A percentile compares a stretch with the other conserved stretches of the same genome.
Conservation (phyloP, 1,140 invertebrate species). For the Drosophila cardini region DNA sequence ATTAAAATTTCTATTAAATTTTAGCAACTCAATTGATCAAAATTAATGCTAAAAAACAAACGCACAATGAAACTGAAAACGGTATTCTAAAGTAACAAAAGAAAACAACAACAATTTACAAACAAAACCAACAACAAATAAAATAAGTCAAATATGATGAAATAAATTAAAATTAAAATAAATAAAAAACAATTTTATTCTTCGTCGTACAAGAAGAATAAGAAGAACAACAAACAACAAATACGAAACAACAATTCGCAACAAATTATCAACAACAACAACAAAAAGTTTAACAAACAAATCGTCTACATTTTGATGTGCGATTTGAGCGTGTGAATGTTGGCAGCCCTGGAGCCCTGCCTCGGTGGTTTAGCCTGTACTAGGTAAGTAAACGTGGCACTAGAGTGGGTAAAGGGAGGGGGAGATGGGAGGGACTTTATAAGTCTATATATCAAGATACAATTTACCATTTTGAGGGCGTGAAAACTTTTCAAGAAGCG, state of each 20-base stretch:
- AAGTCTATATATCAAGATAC: conserved; percentile 16
- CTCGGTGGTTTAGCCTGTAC: conserved; percentile 85
- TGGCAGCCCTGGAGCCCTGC: conserved; percentile 85
- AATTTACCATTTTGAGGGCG: conserved; percentile 15
- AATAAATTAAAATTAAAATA: conserved; percentile 7
- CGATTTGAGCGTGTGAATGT: conserved; percentile 83
- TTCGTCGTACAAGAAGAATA: conserved; percentile 1
- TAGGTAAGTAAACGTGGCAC: conserved; percentile 69
- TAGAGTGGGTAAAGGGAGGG: background rate
- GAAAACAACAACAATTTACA: conserved; percentile 32
- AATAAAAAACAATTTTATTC: conserved; percentile 18
- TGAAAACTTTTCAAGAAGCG: conserved; percentile 48
- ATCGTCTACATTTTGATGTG: conserved; percentile 79
- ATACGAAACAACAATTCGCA: conserved; percentile 34
- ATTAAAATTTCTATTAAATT: conserved; percentile 3
- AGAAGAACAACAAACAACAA: conserved; percentile 12
- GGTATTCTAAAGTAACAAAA: conserved; percentile 54
- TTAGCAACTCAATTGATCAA: conserved; percentile 55
- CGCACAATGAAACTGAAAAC: conserved; percentile 77
- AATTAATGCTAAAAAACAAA: conserved; percentile 49
- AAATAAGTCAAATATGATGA: conserved; percentile 34
- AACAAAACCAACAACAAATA: conserved; percentile 30
- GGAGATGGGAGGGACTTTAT: background rate
- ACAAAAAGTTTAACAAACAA: conserved; percentile 43
- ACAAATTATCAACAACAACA: conserved; percentile 9